Conservation (phyloP, 2,797 vertebrate species). For the Borostomias antarcticus region DNA sequence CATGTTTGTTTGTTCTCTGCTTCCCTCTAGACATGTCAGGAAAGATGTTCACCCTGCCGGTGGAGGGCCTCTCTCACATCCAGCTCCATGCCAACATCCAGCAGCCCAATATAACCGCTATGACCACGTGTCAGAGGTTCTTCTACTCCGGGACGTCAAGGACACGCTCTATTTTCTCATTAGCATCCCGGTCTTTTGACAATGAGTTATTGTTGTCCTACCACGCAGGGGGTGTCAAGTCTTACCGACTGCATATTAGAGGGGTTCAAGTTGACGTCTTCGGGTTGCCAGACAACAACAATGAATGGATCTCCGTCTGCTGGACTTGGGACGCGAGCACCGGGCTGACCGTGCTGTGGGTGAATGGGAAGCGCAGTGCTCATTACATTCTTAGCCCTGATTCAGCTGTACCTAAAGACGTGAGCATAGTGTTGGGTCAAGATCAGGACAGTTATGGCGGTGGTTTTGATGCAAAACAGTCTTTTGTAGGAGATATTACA, state of each 20-base stretch:
- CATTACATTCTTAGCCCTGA: too few relatives aligned
- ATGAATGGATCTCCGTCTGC: conserved; percentile 50
- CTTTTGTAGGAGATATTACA: conserved; percentile 45
- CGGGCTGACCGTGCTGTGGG: conserved; percentile 41
- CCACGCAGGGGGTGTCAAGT: background rate
- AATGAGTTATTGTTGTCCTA: conserved; percentile 48
- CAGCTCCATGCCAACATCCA: too few relatives aligned
- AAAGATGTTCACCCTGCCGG: too few relatives aligned
- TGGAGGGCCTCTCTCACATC: too few relatives aligned
- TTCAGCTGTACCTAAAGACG: conserved; percentile 2
- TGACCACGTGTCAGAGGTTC: conserved; percentile 54
- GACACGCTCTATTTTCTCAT: conserved; percentile 53
- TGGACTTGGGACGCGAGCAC: conserved; percentile 49
- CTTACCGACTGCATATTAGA: conserved; percentile 18
- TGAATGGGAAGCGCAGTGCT: conserved; percentile 47
- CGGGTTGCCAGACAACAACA: background rate
- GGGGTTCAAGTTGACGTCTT: background rate
- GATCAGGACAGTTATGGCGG: conserved; percentile 34
- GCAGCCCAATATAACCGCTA: too few relatives aligned
- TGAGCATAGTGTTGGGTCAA: conserved; percentile 34
- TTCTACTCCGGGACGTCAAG: conserved; percentile 38
- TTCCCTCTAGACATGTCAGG: too few relatives aligned
- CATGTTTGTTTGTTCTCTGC: too few relatives aligned
- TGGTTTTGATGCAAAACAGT: conserved; percentile 31
- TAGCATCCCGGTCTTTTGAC: conserved; percentile 1